These are phyloP conservation scores for Steinernema feltiae DNA, from an alignment of 1,140 invertebrate species.

Conservation along the genomic window DNA sequence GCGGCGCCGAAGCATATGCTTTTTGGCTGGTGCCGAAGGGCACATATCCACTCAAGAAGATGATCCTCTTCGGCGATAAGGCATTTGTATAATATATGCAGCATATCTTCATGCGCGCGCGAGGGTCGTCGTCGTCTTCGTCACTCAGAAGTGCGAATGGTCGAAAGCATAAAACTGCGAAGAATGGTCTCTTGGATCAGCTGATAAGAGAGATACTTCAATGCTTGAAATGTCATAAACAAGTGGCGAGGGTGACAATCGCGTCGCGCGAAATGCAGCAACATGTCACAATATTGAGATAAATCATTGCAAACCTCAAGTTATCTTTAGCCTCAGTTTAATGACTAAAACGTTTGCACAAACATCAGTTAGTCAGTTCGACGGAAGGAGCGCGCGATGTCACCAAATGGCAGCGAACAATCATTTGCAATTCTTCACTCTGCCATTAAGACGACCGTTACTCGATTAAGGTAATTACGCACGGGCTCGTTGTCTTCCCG, in stretches of 20 bases:
- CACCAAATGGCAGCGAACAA: background rate
- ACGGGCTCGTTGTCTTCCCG: background rate
- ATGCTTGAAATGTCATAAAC: slow-evolving; percentile 8
- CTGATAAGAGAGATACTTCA: background rate
- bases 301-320: too few species aligned
- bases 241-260: background rate
- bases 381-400: too few species aligned
- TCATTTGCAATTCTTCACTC: slow-evolving; percentile 10
- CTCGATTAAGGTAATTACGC: slow-evolving; percentile 15
- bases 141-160: slow-evolving; percentile 7
- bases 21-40: slow-evolving; percentile 2
- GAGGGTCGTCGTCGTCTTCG: background rate
- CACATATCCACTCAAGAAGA: background rate
- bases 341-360: too few species aligned
- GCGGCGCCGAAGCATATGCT: background rate
- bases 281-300: slow-evolving; percentile 2
- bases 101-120: background rate
- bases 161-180: slow-evolving; percentile 8
- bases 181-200: slow-evolving; percentile 11
- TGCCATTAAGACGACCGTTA: slow-evolving; percentile 15
- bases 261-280: background rate
- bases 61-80: background rate
- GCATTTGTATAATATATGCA: background rate
- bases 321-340: too few species aligned
- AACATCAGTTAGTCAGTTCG: too few species aligned